Percentiles rank a stretch among this genome's conserved stretches.
These are phyloP conservation scores for Podargus strigoides DNA, from an alignment of 2,797 vertebrate genomes.

Conservation along the genomic window DNA sequence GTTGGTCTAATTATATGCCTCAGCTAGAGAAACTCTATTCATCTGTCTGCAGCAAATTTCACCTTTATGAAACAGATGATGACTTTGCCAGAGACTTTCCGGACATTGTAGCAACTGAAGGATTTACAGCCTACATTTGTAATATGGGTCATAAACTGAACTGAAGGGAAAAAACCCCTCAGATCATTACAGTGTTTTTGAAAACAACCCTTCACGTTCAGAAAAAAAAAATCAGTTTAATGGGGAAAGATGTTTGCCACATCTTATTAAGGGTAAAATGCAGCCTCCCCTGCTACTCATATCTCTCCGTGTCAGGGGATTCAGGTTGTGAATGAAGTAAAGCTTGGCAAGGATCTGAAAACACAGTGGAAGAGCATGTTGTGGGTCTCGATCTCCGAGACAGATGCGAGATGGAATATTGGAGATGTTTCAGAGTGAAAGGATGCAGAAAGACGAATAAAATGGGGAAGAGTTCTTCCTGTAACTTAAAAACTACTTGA, in stretches of 20 bases:
- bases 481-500: background rate
- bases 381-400: background rate
- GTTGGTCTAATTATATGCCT: slow-evolving; percentile 35
- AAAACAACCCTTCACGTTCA: background rate
- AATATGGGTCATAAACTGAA: slow-evolving; percentile 33
- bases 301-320: background rate
- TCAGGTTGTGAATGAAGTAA: background rate
- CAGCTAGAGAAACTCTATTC: slow-evolving; percentile 22
- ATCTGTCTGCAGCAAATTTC: slow-evolving; percentile 31
- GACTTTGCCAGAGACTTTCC: slow-evolving; percentile 54
- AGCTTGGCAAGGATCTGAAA: background rate
- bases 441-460: background rate
- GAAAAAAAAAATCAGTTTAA: background rate
- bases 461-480: background rate
- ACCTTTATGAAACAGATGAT: slow-evolving; percentile 43
- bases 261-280: background rate
- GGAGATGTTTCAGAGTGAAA: background rate
- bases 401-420: background rate
- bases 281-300: background rate
- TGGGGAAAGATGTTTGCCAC: background rate
- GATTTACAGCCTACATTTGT: slow-evolving; percentile 27
- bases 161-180: background rate
- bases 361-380: background rate
- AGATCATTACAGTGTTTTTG: background rate
- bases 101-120: background rate